Evolutionary conservation across 2,113 vertebrate genomes (phyloP).

Genomic region (Nicator chloris): DNA sequence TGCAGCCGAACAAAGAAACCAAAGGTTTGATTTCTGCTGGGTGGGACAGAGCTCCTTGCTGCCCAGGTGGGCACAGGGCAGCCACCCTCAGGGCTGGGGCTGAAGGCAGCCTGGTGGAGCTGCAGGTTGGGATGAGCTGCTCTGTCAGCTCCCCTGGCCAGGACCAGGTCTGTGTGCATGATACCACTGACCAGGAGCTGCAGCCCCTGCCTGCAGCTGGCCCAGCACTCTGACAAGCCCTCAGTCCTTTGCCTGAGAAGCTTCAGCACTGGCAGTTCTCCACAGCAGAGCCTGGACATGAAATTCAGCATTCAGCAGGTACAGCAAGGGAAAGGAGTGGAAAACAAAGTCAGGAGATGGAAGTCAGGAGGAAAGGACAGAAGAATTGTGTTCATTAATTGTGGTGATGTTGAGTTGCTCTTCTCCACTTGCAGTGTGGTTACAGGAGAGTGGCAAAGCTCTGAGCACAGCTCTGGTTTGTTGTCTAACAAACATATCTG

Average conservation of each 20-base stretch:
- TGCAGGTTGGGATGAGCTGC: not conserved
- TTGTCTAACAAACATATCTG: not conserved
- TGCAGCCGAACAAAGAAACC: not conserved
- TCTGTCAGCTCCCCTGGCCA: not conserved
- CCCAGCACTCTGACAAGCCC: not conserved
- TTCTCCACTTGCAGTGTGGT: not conserved
- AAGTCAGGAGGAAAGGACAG: not conserved
- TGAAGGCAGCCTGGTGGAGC: not conserved
- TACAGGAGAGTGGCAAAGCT: not conserved
- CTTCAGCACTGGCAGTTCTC: not conserved
- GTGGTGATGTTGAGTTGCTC: not conserved
- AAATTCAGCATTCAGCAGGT: not conserved
- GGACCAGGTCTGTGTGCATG: accelerated
- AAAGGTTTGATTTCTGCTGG: not conserved
- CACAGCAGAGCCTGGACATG: not conserved
- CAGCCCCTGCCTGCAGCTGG: not conserved
- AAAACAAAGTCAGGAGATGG: not conserved
- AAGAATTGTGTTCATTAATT: not conserved
- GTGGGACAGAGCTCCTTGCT: not conserved
- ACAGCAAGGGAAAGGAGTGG: not conserved
- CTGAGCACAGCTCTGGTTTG: not conserved
- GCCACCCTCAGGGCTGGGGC: not conserved
- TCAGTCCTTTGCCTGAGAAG: not conserved
- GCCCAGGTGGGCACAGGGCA: not conserved
- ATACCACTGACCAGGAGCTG: accelerated